Base-by-base conservation (phyloP, 2,888 invertebrate genomes). In the Philereme vetulata region DNA sequence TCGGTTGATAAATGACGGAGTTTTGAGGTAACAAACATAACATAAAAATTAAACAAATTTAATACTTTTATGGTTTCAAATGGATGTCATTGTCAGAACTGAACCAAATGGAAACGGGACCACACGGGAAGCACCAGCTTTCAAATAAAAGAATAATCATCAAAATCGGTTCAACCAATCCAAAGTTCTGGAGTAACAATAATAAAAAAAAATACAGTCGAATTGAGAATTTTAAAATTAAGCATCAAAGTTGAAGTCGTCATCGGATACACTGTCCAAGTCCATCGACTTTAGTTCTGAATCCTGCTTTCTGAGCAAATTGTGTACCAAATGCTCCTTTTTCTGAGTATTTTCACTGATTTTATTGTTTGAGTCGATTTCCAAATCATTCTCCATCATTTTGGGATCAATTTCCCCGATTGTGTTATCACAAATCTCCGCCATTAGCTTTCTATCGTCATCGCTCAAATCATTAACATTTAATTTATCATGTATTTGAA, bases 391-490 rank as follows among this genome's bases (percentile, higher is more conserved):
- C 34, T 40, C 5, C 45, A 11, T 10, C 10, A 32, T 35, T 34
- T n/a, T 42, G 5, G 4, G 5, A 46, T 40, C 35, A 5, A 33
- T 56, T 42, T 40, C 44, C 35, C 9, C 36, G 56, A 49, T 42
- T 32, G 32, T 46, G 5, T 53, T 9, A 8, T 43, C 43, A 10
- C 51, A 42, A 36, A 81, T 36, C 0, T 69, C 81, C 0, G 71
- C 78, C 79, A 80, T 80, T 0, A 81, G 57, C 2, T 66, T 65
- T 0, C 59, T 71, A 45, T 83, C 83, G 2, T 81, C 80, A 4
- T 77, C 70, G 40, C 78, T 81, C 3, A 72, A 52, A 45, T 80
- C 79, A 4, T 64, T 66, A 0, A 64, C 59, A n/a, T 67, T 58
- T n/a, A 66, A 69, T 44, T 51, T 67, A 9, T 67, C 67, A 43